These are phyloP conservation scores for Misgurnus mizolepis DNA, from an alignment of 2,113 vertebrate species.

Conservation along the genomic window DNA sequence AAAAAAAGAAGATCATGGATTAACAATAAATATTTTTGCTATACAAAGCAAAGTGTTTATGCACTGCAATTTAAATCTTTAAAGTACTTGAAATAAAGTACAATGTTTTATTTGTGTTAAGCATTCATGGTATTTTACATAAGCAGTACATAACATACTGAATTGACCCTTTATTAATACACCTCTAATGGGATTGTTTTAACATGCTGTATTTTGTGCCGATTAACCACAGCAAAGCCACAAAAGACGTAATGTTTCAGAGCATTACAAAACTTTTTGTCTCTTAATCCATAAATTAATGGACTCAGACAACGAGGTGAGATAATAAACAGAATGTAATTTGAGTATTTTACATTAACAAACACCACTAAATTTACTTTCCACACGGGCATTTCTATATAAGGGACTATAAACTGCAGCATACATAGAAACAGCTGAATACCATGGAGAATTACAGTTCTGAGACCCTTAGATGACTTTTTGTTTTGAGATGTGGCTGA, in stretches of 20 bases:
- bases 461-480: slow-evolving; percentile 47
- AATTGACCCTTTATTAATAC: too few species aligned
- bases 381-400: slow-evolving; percentile 41
- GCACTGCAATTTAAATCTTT: too few species aligned
- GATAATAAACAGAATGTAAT: slow-evolving; percentile 46
- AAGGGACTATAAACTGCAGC: slow-evolving; percentile 37
- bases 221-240: slow-evolving; percentile 13
- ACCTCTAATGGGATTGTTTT: not conserved
- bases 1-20: too few species aligned
- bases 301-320: slow-evolving; percentile 49
- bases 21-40: too few species aligned
- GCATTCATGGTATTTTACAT: too few species aligned
- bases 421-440: slow-evolving; percentile 54
- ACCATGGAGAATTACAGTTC: slow-evolving; percentile 51
- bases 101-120: too few species aligned
- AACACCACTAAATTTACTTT: slow-evolving; percentile 17
- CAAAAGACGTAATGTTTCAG: slow-evolving; percentile 46
- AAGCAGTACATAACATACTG: too few species aligned
- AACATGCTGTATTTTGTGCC: slow-evolving; percentile 7
- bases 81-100: too few species aligned
- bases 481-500: slow-evolving; percentile 38
- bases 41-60: too few species aligned
- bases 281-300: not conserved
- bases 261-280: slow-evolving; percentile 49
- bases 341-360: slow-evolving; percentile 34